These are phyloP conservation scores for Argopecten irradians DNA, from an alignment of 1,140 invertebrate species.

Conservation along the genomic window DNA sequence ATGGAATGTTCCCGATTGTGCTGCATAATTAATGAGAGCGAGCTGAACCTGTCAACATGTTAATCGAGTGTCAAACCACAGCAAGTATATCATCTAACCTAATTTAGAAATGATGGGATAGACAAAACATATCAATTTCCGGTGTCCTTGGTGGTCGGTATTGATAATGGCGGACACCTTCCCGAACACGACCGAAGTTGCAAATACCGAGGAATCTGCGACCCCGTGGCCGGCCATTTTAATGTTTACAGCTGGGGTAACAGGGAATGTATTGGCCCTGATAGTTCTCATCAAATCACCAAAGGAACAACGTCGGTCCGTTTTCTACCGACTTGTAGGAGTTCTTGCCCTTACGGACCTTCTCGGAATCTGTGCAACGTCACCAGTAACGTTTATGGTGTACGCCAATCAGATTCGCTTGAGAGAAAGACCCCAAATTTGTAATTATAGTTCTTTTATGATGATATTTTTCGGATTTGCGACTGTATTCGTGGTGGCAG, in stretches of 20 bases:
- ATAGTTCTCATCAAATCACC: constrained; percentile 44
- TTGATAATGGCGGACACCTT: not conserved
- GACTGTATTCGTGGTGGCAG: constrained; percentile 70
- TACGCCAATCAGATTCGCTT: constrained; percentile 52
- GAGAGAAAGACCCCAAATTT: constrained; percentile 55
- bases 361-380: constrained; percentile 52
- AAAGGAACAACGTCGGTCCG: constrained; percentile 40
- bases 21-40: not conserved
- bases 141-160: not conserved
- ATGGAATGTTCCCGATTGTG: not conserved
- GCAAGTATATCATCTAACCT: not conserved
- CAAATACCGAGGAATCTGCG: not conserved
- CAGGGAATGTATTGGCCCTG: constrained; percentile 53
- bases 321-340: constrained; percentile 57
- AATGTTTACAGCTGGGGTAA: constrained; percentile 50
- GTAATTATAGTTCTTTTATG: constrained; percentile 71
- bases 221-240: constrained; percentile 42
- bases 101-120: not conserved
- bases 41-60: not conserved
- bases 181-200: not conserved
- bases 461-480: constrained; percentile 73
- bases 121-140: not conserved
- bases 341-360: constrained; percentile 57
- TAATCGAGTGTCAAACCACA: not conserved
- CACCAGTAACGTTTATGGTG: constrained; percentile 57